Base-by-base conservation (phyloP, 2,797 vertebrate genomes). In the Lithobates sylvaticus region DNA sequence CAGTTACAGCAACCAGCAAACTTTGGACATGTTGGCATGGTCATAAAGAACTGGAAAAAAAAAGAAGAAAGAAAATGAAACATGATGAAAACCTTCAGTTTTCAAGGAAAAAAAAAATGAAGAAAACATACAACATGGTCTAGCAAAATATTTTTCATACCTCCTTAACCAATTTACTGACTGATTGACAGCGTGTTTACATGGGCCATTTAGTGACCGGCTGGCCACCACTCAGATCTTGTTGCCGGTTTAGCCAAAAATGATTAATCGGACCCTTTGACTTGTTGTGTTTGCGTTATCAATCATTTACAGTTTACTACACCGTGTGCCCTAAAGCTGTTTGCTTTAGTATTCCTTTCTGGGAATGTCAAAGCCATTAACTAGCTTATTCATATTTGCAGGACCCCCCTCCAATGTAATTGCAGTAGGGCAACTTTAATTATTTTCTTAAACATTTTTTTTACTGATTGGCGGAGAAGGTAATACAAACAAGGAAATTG, bases 341-440 rank as follows among this genome's bases (percentile, higher is more conserved):
- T 76, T 64, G 10, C 1, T 74, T 61, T 64, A 58, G 32, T 23
- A 39, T 36, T 39, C 67, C 39, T 68, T 75, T 39, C 54, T 80
- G 13, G 85, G 73, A 82, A 82, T 65, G 74, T 83, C 80, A 36
- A 69, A 65, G 34, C 61, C 61, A 61, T 78, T 78, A 78, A 74
- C 26, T 44, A 32, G 69, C 81, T 50, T 78, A 82, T 83, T 83
- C 80, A 73, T 39, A 64, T 83, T 74, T 61, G 34, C 15, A 54
- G 29, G 80, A 83, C 80, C 75, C 74, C 36, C 68, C 80, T 47
- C 10, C 34, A 50, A 75, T 65, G 50, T 82, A 86, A 83, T 86
- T 78, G 70, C 80, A 73, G 68, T 29, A 47, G 32, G 80, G 80
- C 78, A 75, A 83, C 44, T 70, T 81, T 86, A 81, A 86, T 86